Evolutionary conservation across 1,140 invertebrate species (phyloP), one percentile per base, ranked within the genome.

Genomic region (Drosophila repletoides): DNA sequence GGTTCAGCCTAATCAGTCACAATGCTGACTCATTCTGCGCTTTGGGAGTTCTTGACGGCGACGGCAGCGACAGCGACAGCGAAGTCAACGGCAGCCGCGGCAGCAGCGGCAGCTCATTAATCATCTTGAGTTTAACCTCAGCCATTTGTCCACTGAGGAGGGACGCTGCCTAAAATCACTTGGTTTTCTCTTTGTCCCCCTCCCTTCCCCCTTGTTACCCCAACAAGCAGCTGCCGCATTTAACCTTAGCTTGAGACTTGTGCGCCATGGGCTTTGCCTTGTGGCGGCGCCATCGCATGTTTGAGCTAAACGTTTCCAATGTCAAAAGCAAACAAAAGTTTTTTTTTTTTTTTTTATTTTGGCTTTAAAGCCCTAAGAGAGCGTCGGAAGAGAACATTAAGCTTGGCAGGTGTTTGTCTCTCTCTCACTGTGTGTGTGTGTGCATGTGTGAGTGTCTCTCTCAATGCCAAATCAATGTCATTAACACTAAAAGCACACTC

Each of bases 401-500:
- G 64, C 49, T 66, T 53, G 5, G 65, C 65, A 68, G 52, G 63
- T 66, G 45, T 33, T 33, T 33, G 41, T 24, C 22, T 58, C n/a
- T 33, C 17, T 33, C 2, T 21, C 9, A 24, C 12, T 33, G 9
- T 24, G 40, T 64, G n/a, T 60, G 22, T 58, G 21, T 28, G 29
- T 64, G 49, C 38, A 33, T 43, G 59, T 76, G 66, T 55, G 58
- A 49, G 60, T 58, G 51, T 36, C 45, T n/a, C 22, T 63, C 51
- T 74, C 79, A 84, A 84, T 84, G 79, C 79, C 79, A 84, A 84
- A 84, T 84, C 79, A 86, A 84, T 86, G 79, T 84, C 79, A 84
- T 84, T 86, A 84, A 84, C 79, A 84, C 73, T 84, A 86, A 83
- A n/a, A 76, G 65, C 79, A 84, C 74, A 83, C 77, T 79, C 75